phyloP scores from a whole-genome alignment of 1,140 invertebrate species.

The Brachionus sp. region DNA sequence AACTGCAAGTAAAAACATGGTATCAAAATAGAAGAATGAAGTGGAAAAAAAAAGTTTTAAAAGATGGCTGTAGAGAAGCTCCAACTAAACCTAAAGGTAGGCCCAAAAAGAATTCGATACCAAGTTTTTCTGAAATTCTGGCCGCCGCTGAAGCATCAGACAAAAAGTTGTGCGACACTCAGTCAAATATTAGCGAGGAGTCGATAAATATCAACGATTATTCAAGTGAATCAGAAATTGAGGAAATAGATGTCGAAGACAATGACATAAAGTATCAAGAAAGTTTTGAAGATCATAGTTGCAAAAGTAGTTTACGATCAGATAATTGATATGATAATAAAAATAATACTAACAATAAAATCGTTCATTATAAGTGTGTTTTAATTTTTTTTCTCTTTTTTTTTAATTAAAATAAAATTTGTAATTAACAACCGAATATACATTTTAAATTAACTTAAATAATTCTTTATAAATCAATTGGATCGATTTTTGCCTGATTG shows the following conservation, averaged over 20 bases:
- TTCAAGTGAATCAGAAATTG: not conserved
- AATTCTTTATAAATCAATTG: too few relatives aligned
- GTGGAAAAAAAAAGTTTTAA: constrained; percentile 60
- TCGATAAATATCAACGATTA: not conserved
- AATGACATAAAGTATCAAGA: not conserved
- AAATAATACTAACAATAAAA: not conserved
- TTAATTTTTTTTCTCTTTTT: constrained; percentile 5
- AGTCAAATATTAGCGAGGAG: constrained; percentile 2
- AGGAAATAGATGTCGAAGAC: not conserved
- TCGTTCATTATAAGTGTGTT: not conserved
- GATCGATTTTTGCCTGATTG: too few relatives aligned
- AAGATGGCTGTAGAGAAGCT: constrained; percentile 56
- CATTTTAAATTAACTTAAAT: too few relatives aligned
- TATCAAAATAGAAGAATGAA: constrained; percentile 52
- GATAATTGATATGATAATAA: not conserved
- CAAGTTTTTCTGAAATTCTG: constrained; percentile 46
- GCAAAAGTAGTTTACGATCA: not conserved
- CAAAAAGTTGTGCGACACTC: not conserved
- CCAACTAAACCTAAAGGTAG: constrained; percentile 61
- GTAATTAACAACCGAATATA: not conserved
- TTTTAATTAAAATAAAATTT: not conserved
- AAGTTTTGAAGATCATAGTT: not conserved
- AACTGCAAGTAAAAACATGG: constrained; percentile 77
- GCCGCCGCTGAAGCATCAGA: not conserved
- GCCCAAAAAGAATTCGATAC: constrained; percentile 58